Evolutionary conservation across 2,888 invertebrate species (phyloP).

Genomic region (Nomada goodeniana): DNA sequence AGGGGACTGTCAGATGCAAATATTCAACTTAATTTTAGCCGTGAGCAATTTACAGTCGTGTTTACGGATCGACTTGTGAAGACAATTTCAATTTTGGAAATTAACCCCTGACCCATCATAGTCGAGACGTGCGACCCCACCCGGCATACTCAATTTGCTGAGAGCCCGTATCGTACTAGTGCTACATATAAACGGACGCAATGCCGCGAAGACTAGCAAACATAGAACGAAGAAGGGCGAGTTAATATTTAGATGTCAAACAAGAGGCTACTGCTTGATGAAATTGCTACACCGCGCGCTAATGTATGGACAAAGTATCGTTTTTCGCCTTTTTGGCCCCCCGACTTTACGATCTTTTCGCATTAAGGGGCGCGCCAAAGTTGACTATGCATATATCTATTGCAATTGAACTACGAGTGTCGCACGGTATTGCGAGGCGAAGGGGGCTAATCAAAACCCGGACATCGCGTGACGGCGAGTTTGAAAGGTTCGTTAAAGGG

Average conservation of each 20-base stretch:
- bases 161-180: no score
- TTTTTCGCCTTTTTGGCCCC: not conserved
- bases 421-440: no score
- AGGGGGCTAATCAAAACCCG: conserved; percentile 5
- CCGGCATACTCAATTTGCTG: not conserved
- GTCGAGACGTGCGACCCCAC: not conserved
- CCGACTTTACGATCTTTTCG: no score
- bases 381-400: no score
- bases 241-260: conserved; percentile 26
- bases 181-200: not conserved
- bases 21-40: not conserved
- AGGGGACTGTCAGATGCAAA: not conserved
- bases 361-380: no score
- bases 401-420: no score
- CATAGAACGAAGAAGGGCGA: not conserved
- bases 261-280: not conserved
- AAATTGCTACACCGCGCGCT: not conserved
- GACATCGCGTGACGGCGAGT: not conserved
- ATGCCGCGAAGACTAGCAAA: conserved; percentile 1
- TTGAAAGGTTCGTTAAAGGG: not conserved
- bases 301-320: not conserved
- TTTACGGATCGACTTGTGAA: conserved; percentile 10
- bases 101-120: conserved; percentile 5
- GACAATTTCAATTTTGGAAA: conserved; percentile 22
- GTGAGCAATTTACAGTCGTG: not conserved